Evolutionary conservation across 2,888 invertebrate species (phyloP), one percentile per base, ranked within the genome.

Genomic region (Drosophila hamatofila): DNA sequence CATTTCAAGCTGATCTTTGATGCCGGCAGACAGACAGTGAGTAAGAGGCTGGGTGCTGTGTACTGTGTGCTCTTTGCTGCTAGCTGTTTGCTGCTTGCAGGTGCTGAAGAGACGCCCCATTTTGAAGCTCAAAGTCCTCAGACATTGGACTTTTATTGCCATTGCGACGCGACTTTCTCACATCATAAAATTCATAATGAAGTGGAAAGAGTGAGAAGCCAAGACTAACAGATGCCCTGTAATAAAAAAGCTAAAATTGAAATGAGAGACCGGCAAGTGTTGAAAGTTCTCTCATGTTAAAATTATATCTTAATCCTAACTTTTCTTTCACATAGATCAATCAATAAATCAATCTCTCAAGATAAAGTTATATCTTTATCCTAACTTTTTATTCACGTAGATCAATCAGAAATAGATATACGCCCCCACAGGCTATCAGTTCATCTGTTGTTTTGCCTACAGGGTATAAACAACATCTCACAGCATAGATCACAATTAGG

Each of bases 1-100:
- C 88, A 87, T 74, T 88, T 78, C 55, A 46, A 51, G 72, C 62
- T 78, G 88, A 80, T 86, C 77, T 80, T 69, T 79, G 60, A 68
- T 77, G 75, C 59, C 67, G 23, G 9, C 51, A 25, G n/a, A 23
- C 16, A 68, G 71, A 61, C 74, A 65, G 41, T 27, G 63, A 78
- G 57, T 37, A 42, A 42, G 52, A 51, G 59, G 51, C 41, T 69
- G 72, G 16, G 8, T 0, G 33, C 33, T 12, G 33, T 33, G 11
- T 11, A 12, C 33, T 33, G 5, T 6, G 1, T 8, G 51, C 33
- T 14, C 21, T 8, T 21, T 72, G 83, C 74, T 75, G 70, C 16
- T 11, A 0, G 48, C n/a, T 11, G 33, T 7, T 14, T 74, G 83
- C 71, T 74, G 72, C 57, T 59, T 12, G 75, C 74, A 46, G 37